Evolutionary conservation across 2,113 vertebrate species (phyloP).

Genomic region (Muntiacus muntjak): DNA sequence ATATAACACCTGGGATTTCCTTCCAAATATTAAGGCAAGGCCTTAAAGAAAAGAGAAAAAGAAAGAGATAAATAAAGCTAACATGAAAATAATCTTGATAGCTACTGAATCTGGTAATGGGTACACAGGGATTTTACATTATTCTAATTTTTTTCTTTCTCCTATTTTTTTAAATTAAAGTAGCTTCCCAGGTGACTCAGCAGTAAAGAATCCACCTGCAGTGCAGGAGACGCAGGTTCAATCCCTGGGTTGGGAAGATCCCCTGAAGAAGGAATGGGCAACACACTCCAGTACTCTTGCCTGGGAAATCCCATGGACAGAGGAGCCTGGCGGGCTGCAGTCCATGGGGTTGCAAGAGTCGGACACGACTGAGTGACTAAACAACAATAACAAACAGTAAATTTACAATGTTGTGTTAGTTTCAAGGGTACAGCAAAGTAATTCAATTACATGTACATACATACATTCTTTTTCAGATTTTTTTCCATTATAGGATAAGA

Average conservation of each 20-base stretch:
- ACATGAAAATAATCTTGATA: not conserved
- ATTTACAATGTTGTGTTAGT: not conserved
- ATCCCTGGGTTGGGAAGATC: not conserved
- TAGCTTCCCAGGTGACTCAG: not conserved
- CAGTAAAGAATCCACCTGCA: not conserved
- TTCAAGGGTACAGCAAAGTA: not conserved
- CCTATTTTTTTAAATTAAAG: not conserved
- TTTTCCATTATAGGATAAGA: not conserved
- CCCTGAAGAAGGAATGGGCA: not conserved
- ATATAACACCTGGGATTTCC: not conserved
- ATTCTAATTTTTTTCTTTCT: not conserved
- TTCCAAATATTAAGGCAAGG: constrained; percentile 30
- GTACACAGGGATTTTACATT: not conserved
- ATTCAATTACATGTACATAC: not conserved
- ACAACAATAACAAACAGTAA: not conserved
- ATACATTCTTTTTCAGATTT: not conserved
- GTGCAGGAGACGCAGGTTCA: not conserved
- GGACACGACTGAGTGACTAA: not conserved
- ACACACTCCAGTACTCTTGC: not conserved
- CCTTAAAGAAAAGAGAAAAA: not conserved
- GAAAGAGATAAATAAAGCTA: not conserved
- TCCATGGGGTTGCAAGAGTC: not conserved
- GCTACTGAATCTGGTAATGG: not conserved
- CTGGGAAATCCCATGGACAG: not conserved
- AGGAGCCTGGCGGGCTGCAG: not conserved